Percentiles rank a stretch among this genome's conserved stretches.
phyloP scores from a whole-genome alignment of 2,888 invertebrate species.

The Aethes cnicana region DNA sequence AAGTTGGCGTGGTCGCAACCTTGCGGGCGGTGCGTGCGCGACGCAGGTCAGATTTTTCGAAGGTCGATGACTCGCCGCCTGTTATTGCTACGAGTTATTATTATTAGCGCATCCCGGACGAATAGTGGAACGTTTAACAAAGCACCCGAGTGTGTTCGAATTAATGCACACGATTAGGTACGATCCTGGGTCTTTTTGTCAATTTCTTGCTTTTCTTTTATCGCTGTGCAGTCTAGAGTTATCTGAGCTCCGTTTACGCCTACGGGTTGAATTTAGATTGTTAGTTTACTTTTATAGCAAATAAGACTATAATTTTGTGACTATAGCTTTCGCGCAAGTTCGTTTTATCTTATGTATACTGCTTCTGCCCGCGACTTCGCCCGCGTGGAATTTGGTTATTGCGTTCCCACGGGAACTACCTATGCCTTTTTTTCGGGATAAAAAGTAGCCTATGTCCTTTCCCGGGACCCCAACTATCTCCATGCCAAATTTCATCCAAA shows the following conservation, averaged over 20 bases:
- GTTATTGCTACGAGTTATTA: slow-evolving; percentile 70
- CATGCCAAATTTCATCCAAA: no score
- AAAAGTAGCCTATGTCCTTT: no score
- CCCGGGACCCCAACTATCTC: no score
- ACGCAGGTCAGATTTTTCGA: slow-evolving; percentile 81
- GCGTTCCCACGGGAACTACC: no score
- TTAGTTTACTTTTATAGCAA: slow-evolving; percentile 12
- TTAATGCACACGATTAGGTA: slow-evolving; percentile 43
- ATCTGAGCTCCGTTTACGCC: slow-evolving; percentile 17
- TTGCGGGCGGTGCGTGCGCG: slow-evolving; percentile 58
- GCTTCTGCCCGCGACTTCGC: no score
- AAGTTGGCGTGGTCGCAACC: slow-evolving; percentile 59
- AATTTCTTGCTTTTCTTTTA: slow-evolving; percentile 31
- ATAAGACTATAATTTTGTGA: background rate
- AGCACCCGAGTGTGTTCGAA: slow-evolving; percentile 39
- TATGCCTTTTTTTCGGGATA: no score
- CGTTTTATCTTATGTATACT: no score
- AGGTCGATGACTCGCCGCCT: slow-evolving; percentile 77
- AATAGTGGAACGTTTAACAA: slow-evolving; percentile 40
- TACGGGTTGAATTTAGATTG: slow-evolving; percentile 10
- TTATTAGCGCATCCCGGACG: slow-evolving; percentile 62
- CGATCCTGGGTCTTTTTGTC: slow-evolving; percentile 34
- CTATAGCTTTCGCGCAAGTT: background rate
- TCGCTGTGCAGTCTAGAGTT: slow-evolving; percentile 8
- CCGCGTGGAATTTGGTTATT: no score